phyloP scores from a whole-genome alignment of 1,140 invertebrate species.

The Temnothorax curvispinosus region DNA sequence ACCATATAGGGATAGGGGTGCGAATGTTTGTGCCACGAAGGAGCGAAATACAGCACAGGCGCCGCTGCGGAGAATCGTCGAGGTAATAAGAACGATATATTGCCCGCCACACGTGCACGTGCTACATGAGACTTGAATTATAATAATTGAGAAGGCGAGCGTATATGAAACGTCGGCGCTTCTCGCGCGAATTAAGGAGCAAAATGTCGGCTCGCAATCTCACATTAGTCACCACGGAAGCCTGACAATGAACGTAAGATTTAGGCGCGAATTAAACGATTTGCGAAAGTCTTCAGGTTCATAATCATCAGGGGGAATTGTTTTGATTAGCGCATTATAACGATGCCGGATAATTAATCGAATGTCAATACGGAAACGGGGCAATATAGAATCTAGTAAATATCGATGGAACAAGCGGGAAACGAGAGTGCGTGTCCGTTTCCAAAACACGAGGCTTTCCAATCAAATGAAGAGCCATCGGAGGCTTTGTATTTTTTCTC shows the following conservation, averaged over 20 bases:
- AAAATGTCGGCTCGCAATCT: slow-evolving; percentile 8
- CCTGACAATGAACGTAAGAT: slow-evolving; percentile 16
- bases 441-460: slow-evolving; percentile 50
- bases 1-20: slow-evolving; percentile 6
- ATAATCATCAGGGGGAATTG: slow-evolving; percentile 31
- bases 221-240: background rate
- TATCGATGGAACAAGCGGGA: background rate
- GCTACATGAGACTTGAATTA: slow-evolving; percentile 45
- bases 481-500: slow-evolving; percentile 54
- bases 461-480: slow-evolving; percentile 60
- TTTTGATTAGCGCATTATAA: background rate
- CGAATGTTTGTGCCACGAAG: slow-evolving; percentile 49
- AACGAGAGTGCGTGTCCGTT: slow-evolving; percentile 31
- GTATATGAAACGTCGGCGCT: slow-evolving; percentile 7
- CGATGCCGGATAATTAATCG: slow-evolving; percentile 4
- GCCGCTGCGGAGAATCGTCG: slow-evolving; percentile 17
- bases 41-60: slow-evolving; percentile 25
- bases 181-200: slow-evolving; percentile 29
- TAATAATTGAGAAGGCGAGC: slow-evolving; percentile 48
- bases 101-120: slow-evolving; percentile 7
- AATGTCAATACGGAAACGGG: background rate
- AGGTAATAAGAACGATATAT: slow-evolving; percentile 58
- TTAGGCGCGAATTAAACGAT: slow-evolving; percentile 20
- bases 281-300: background rate
- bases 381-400: slow-evolving; percentile 20